Base-by-base conservation (phyloP, 2,113 vertebrate genomes). In the Acrocephalus arundinaceus region DNA sequence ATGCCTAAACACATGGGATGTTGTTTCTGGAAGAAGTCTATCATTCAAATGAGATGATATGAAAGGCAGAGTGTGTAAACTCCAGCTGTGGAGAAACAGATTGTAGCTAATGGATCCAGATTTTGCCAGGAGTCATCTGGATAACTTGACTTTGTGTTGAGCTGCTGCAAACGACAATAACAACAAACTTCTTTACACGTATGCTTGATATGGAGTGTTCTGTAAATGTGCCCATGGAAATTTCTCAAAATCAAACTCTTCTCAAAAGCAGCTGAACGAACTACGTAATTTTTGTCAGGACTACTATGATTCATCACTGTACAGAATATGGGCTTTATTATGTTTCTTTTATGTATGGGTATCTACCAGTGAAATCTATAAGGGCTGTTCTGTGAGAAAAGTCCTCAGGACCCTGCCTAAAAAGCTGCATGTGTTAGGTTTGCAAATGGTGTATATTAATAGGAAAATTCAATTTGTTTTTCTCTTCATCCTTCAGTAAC, bases 391-490 rank as follows among this genome's bases (percentile, higher is more conserved):
- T 78, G 77, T 75, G 73, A 96, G 83, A 92, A 87, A 90, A 92
- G 54, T 92, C 86, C 80, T 90, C 52, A 79, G 83, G 76, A 89
- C n/a, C 52, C 70, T 65, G 80, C 61, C 72, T 83, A 75, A 90
- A 74, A 81, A 16, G 45, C 61, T 85, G 73, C 73, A 75, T 84
- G 85, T 75, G 94, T 93, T 75, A 78, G 80, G 62, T 33, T 78
- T 82, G 80, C 83, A 75, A 96, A 82, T 90, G 41, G 49, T 54
- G 57, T 24, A 9, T 77, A 84, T 78, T 94, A 90, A 94, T 94
- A 94, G 84, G 89, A 91, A 94, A 95, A 91, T 73, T 76, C 37
- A 87, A 78, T 93, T 95, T 95, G 89, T 87, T 95, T 95, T 87
- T 61, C 87, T 89, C 70, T 91, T 81, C 92, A 72, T 81, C 83